Evolutionary conservation across 2,797 vertebrate species (phyloP), one percentile per base, ranked within the genome.

Genomic region (Anabas testudineus): DNA sequence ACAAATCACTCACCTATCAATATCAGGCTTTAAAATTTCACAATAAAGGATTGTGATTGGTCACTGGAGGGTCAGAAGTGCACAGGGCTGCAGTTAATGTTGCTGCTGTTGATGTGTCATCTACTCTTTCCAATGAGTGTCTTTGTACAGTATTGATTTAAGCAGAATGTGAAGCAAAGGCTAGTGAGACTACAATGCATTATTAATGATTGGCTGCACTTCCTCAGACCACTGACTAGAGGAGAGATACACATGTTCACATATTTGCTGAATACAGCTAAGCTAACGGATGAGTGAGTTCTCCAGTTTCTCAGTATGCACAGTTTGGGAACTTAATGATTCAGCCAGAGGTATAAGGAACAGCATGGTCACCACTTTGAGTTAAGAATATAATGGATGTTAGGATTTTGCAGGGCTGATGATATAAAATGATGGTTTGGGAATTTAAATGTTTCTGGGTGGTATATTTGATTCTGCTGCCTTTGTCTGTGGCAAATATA

Each of bases 121-220:
- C 24, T 7, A 9, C 46, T 62, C 39, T 45, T 39, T 55, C 48
- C 39, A 62, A 9, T 18, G 24, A 76, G 16, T 7, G 21, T 71
- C 81, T 82, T 81, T 78, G 71, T 80, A 77, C 42, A 2, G 18
- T 76, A 88, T 88, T 73, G 85, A 87, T 84, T 78, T 7, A 14
- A 61, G 48, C 54, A 49, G 59, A 76, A 70, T 30, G 74, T 59
- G 74, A 84, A 64, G 81, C 76, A 0, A 48, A 57, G 51, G 46
- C 34, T 24, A 21, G 72, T 46, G 71, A 79, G 61, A 67, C 67
- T 18, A 32, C 63, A 2, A 47, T 85, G 57, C 65, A 82, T 88
- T 82, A 85, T 83, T 86, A 74, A 88, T 80, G 69, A 75, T 16
- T 14, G 22, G 21, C 61, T 52, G 43, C 24, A 58, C 74, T 67